Percentiles rank a stretch among this genome's conserved stretches.
These are phyloP conservation scores for Sphaerophoria rueppellii DNA, from an alignment of 2,888 invertebrate genomes.

Conservation along the genomic window DNA sequence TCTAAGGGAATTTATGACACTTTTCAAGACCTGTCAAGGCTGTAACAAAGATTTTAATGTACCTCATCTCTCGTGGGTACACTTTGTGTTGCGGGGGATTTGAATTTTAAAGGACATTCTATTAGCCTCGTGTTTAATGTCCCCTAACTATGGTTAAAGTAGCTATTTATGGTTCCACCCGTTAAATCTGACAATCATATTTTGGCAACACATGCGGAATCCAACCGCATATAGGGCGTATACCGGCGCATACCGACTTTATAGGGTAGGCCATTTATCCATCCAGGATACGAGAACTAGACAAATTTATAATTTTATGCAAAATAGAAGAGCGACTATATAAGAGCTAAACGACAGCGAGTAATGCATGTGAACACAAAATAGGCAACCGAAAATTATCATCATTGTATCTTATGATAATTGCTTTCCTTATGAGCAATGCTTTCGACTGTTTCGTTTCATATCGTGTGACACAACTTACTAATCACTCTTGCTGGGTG, in stretches of 20 bases:
- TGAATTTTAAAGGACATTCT: too few species aligned
- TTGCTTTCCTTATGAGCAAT: conserved; percentile 52
- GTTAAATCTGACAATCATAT: conserved; percentile 43
- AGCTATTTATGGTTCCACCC: conserved; percentile 8
- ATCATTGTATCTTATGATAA: conserved; percentile 47
- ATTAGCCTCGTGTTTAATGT: too few species aligned
- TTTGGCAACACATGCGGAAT: conserved; percentile 20
- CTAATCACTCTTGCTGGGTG: neutral
- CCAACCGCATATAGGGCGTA: neutral
- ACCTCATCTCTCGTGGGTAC: too few species aligned
- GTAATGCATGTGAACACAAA: conserved; percentile 25
- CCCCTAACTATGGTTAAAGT: neutral
- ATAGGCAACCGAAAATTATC: conserved; percentile 50
- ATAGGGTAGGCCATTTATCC: neutral
- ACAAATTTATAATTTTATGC: conserved; percentile 8
- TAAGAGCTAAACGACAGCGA: neutral
- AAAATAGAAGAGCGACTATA: neutral
- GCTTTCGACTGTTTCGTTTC: neutral
- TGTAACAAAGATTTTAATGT: too few species aligned
- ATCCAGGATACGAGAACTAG: neutral
- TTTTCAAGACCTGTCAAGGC: too few species aligned
- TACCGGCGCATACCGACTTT: conserved; percentile 1
- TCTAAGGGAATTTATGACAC: too few species aligned
- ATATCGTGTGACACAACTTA: conserved; percentile 37
- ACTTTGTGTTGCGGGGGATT: too few species aligned